Conservation (phyloP, 1,140 invertebrate genomes). For the Aphaenogaster rudis region DNA sequence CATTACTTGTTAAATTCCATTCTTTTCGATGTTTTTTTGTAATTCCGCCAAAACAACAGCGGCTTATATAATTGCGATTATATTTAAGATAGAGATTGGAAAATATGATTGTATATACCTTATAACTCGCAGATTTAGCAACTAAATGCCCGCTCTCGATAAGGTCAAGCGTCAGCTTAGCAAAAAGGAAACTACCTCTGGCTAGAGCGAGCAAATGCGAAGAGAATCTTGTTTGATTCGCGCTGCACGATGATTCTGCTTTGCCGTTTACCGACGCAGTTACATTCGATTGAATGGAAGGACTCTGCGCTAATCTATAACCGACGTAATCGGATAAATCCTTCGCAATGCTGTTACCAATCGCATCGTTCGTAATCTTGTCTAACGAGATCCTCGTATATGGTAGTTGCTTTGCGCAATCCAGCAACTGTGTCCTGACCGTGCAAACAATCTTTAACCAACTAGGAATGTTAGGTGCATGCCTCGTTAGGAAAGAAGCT, state of each 20-base stretch:
- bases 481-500: conserved; percentile 94
- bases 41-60: not conserved
- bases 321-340: conserved; percentile 96
- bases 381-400: conserved; percentile 92
- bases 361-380: conserved; percentile 89
- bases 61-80: not conserved
- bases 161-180: conserved; percentile 97
- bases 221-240: conserved; percentile 92
- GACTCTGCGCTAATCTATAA: conserved; percentile 92
- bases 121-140: conserved; percentile 96
- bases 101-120: conserved; percentile 88
- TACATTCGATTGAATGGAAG: conserved; percentile 94
- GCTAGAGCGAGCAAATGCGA: conserved; percentile 94
- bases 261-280: conserved; percentile 91
- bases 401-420: conserved; percentile 94
- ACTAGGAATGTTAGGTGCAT: conserved; percentile 94
- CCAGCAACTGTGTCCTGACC: conserved; percentile 93
- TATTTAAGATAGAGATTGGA: not conserved
- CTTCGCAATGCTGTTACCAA: conserved; percentile 89
- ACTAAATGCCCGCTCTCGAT: conserved; percentile 97
- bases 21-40: not conserved
- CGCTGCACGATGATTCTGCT: conserved; percentile 87
- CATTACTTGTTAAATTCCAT: not conserved
- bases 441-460: conserved; percentile 97
- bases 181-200: conserved; percentile 96